Percentiles rank a stretch among this genome's conserved stretches.
Conservation (phyloP, 2,797 vertebrate species). For the Synaphobranchus kaupii region DNA sequence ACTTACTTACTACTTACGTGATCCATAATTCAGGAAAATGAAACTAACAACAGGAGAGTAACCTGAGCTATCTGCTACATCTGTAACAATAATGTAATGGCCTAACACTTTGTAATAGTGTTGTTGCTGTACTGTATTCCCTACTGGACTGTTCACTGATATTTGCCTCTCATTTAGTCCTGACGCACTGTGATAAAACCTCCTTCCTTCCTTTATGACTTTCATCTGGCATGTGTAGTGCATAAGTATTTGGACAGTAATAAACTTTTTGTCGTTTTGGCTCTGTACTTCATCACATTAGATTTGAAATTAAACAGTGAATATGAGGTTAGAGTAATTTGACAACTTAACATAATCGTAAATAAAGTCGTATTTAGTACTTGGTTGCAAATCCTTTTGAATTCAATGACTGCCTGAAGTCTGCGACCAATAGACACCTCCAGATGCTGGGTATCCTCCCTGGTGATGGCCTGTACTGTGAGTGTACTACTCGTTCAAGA, state of each 20-base stretch:
- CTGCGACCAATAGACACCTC: too few relatives aligned
- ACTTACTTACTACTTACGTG: too few relatives aligned
- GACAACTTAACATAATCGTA: too few relatives aligned
- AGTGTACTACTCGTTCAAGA: too few relatives aligned
- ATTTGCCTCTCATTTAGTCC: conserved; percentile 25
- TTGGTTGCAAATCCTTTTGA: conserved; percentile 37
- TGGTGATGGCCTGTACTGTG: too few relatives aligned
- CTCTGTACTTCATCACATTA: too few relatives aligned
- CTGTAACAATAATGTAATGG: conserved; percentile 32
- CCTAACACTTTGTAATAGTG: background rate
- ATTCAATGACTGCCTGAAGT: background rate
- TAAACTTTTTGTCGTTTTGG: too few relatives aligned
- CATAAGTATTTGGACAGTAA: too few relatives aligned
- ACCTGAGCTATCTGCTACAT: conserved; percentile 17
- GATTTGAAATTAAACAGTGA: too few relatives aligned
- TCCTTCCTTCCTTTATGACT: conserved; percentile 31
- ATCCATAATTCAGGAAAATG: conserved; percentile 21
- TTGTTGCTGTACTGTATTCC: background rate
- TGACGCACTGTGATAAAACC: conserved; percentile 22
- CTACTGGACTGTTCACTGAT: conserved; percentile 24
- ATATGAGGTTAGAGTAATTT: too few relatives aligned
- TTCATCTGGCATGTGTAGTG: conserved; percentile 30
- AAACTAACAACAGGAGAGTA: conserved; percentile 14
- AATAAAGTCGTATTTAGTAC: conserved; percentile 1
- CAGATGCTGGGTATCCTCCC: too few relatives aligned